phyloP scores from a whole-genome alignment of 2,888 invertebrate genomes.

The Xanthorhoe spadicearia region DNA sequence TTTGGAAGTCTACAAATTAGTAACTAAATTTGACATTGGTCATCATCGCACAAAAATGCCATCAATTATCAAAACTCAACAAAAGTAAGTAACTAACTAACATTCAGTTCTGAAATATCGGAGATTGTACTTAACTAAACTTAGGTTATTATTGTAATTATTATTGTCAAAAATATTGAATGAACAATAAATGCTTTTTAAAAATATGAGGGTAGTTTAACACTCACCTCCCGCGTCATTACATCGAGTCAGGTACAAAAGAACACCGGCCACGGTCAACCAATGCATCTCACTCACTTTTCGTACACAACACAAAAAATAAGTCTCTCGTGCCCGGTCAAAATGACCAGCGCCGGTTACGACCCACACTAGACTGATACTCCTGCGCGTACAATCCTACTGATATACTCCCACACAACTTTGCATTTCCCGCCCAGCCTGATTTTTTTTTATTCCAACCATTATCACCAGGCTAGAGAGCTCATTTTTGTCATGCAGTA shows the following conservation, averaged over 20 bases:
- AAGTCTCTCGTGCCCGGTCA: slow-evolving; percentile 40
- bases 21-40: neutral
- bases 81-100: neutral
- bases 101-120: neutral
- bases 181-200: neutral
- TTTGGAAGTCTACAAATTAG: neutral
- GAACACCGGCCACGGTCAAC: slow-evolving; percentile 62
- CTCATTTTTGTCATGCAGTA: slow-evolving; percentile 26
- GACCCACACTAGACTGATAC: slow-evolving; percentile 65
- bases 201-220: slow-evolving; percentile 26
- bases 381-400: slow-evolving; percentile 57
- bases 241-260: slow-evolving; percentile 63
- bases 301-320: slow-evolving; percentile 64
- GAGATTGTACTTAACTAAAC: neutral
- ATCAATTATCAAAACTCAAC: neutral
- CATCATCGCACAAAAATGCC: neutral
- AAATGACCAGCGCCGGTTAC: slow-evolving; percentile 58
- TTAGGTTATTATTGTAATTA: neutral
- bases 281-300: slow-evolving; percentile 76
- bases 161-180: neutral
- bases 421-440: slow-evolving; percentile 55
- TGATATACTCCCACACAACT: slow-evolving; percentile 65
- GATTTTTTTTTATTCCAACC: slow-evolving; percentile 49
- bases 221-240: slow-evolving; percentile 69
- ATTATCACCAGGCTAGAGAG: slow-evolving; percentile 38